These are phyloP conservation scores for Drosophila neonasuta DNA, from an alignment of 2,888 invertebrate species.

Conservation along the genomic window DNA sequence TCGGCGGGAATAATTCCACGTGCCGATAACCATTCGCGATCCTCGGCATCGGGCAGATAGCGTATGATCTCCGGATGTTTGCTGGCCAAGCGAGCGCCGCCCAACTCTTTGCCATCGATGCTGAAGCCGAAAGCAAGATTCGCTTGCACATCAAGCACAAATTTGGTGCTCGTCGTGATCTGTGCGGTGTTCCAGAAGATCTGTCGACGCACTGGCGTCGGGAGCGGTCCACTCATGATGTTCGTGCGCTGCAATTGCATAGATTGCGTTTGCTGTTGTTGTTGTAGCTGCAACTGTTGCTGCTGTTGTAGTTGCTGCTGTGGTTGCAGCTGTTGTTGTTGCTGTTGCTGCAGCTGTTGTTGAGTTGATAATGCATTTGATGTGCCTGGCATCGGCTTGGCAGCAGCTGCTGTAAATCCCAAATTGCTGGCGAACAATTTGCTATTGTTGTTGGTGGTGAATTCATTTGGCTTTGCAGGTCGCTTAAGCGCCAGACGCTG, in stretches of 20 bases:
- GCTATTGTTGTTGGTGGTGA: conserved; percentile 6
- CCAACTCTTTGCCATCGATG: conserved; percentile 83
- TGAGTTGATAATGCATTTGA: conserved; percentile 20
- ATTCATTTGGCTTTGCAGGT: conserved; percentile 66
- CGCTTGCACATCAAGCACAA: conserved; percentile 84
- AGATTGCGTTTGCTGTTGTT: conserved; percentile 32
- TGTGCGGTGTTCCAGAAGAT: conserved; percentile 85
- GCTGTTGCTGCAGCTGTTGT: conserved; percentile 28
- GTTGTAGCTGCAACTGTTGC: conserved; percentile 21
- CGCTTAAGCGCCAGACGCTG: conserved; percentile 77
- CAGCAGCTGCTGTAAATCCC: conserved; percentile 37
- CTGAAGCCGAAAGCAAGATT: conserved; percentile 82
- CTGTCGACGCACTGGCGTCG: conserved; percentile 76
- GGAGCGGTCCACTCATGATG: conserved; percentile 44
- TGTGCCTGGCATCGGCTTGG: conserved; percentile 59
- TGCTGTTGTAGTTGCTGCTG: conserved; percentile 24
- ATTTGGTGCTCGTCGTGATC: conserved; percentile 84
- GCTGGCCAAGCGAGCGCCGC: conserved; percentile 83
- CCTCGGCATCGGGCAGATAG: conserved; percentile 86
- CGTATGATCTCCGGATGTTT: conserved; percentile 87
- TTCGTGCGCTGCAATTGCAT: conserved; percentile 42
- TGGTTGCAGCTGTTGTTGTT: conserved; percentile 19
- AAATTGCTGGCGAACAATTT: conserved; percentile 54
- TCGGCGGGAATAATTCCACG: conserved; percentile 85
- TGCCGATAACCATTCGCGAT: conserved; percentile 86